phyloP scores from a whole-genome alignment of 37 sponge, comb jelly and placozoan species.

The Beroe forskalii region DNA sequence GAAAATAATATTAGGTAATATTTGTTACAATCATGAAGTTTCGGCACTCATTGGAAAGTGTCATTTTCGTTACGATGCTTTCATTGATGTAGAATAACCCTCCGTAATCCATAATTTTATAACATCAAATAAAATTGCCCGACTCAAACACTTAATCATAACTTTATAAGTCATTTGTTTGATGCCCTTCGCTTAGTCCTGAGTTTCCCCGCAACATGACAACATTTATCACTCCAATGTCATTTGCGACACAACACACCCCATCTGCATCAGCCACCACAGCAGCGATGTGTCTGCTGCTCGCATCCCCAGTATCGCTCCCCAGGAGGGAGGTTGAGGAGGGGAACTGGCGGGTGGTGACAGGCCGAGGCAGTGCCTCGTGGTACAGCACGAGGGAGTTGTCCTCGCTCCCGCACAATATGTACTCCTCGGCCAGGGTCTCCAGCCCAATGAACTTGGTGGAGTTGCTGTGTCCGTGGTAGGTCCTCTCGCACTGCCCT shows the following conservation, averaged over 20 bases:
- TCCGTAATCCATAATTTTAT: too few species aligned
- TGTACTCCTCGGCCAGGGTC: neutral
- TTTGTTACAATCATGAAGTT: too few species aligned
- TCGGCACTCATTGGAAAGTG: too few species aligned
- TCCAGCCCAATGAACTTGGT: constrained; percentile 49
- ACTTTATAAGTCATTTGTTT: too few species aligned
- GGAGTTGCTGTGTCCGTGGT: constrained; percentile 30
- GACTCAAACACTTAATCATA: too few species aligned
- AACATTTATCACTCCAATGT: neutral
- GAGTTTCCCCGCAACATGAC: neutral
- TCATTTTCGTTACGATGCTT: too few species aligned
- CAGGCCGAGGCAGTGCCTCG: constrained; percentile 11
- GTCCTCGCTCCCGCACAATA: constrained; percentile 8
- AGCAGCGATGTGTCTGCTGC: neutral
- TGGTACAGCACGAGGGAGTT: constrained; percentile 19
- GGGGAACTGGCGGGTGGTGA: constrained; percentile 22
- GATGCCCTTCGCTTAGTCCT: too few species aligned
- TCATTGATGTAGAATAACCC: too few species aligned
- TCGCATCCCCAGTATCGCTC: neutral
- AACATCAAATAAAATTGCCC: too few species aligned
- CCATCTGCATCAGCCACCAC: neutral
- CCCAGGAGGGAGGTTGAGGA: neutral
- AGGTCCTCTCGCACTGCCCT: neutral
- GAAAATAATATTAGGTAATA: too few species aligned
- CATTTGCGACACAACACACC: constrained; percentile 36